Conservation (phyloP, 2,888 invertebrate species). For the Drosophila niveifrons region DNA sequence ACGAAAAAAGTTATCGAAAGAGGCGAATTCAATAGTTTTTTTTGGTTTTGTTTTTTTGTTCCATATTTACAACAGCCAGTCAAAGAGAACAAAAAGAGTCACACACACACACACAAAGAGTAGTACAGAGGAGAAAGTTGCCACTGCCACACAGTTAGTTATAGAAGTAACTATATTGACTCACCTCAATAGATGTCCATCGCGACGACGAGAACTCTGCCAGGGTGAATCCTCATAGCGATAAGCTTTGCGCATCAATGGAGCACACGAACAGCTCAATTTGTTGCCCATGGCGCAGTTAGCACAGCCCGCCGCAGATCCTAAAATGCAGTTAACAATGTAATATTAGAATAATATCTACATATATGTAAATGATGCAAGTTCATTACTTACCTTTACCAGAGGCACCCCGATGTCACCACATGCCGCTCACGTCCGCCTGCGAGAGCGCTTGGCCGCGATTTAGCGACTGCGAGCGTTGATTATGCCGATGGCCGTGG, state of each 20-base stretch:
- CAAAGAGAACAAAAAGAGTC: slow-evolving; percentile 48
- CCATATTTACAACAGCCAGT: slow-evolving; percentile 47
- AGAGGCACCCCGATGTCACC: slow-evolving; percentile 93
- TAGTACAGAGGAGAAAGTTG: no score
- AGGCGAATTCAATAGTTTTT: slow-evolving; percentile 67
- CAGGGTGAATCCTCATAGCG: slow-evolving; percentile 98
- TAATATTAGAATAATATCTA: not conserved
- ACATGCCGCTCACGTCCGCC: slow-evolving; percentile 90
- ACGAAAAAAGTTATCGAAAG: slow-evolving; percentile 66
- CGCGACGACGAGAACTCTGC: slow-evolving; percentile 94
- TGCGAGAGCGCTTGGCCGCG: slow-evolving; percentile 90
- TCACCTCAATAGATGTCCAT: slow-evolving; percentile 95
- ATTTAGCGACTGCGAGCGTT: slow-evolving; percentile 91
- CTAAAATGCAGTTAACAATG: slow-evolving; percentile 47
- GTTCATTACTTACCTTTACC: slow-evolving; percentile 84
- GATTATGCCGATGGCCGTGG: slow-evolving; percentile 88
- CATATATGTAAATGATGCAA: no score
- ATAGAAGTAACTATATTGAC: not conserved
- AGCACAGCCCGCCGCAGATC: slow-evolving; percentile 85
- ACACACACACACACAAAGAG: slow-evolving; percentile 3
- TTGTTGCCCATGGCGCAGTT: slow-evolving; percentile 97
- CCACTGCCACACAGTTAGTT: not conserved
- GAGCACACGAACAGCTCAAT: slow-evolving; percentile 98
- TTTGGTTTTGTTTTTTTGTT: slow-evolving; percentile 44
- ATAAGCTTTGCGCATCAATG: slow-evolving; percentile 97